Evolutionary conservation across 23 tunicate genomes (phyloP).

Genomic region (Phallusia fumigata): DNA sequence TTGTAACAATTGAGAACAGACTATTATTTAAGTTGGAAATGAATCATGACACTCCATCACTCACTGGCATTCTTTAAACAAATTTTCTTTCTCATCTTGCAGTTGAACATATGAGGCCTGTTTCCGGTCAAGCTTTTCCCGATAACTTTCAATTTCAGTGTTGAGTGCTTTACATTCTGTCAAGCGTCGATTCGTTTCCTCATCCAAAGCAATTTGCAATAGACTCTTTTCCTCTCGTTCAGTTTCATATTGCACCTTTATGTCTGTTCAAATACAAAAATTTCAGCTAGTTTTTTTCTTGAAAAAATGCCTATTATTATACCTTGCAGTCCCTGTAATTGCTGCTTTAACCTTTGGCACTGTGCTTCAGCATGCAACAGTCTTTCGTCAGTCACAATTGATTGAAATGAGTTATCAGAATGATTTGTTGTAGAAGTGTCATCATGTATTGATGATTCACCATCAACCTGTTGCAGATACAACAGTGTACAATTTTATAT

Average conservation of each 20-base stretch:
- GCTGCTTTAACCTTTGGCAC: constrained; percentile 50
- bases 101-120: constrained; percentile 37
- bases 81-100: constrained; percentile 44
- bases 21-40: neutral
- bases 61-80: constrained; percentile 31
- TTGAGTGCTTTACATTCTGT: constrained; percentile 63
- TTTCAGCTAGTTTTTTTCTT: neutral
- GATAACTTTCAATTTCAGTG: constrained; percentile 53
- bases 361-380: constrained; percentile 63
- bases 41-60: no score
- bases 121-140: constrained; percentile 69
- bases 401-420: constrained; percentile 1
- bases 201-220: constrained; percentile 53
- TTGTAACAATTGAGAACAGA: neutral
- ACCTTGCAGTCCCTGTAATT: constrained; percentile 47
- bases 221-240: constrained; percentile 66
- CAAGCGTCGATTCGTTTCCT: constrained; percentile 25
- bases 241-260: constrained; percentile 51
- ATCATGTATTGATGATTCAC: neutral
- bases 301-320: neutral
- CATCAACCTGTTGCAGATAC: neutral
- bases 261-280: constrained; percentile 15
- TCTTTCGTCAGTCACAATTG: constrained; percentile 19
- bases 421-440: neutral
- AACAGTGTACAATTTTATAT: neutral